Evolutionary conservation across 2,797 vertebrate genomes (phyloP), one percentile per base, ranked within the genome.

Genomic region (Tangara arthus): DNA sequence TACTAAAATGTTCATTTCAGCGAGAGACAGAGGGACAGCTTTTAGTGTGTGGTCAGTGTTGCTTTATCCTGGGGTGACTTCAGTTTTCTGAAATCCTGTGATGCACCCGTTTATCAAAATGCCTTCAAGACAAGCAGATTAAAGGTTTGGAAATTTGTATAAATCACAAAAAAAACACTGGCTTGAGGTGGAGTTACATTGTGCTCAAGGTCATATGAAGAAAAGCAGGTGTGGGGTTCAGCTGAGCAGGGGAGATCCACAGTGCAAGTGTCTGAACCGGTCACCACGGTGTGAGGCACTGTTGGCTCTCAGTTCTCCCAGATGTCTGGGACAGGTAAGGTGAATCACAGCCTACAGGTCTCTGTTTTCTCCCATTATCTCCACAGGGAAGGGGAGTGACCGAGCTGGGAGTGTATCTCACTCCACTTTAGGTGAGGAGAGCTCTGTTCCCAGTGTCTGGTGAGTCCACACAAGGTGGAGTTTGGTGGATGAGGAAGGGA

Each of bases 401-500:
- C 14, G 23, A 41, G 35, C 28, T 44, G 18, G 3, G 56, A n/a
- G 55, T 30, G 42, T 5, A 0, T 3, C 60, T n/a, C 3, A 1
- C 17, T 53, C 49, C 42, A 1, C 0, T 0, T 8, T 4, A 6
- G 26, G 10, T 15, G 42, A 69, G n/a, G 30, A 59, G 59, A 65
- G 39, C 50, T 64, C 57, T 1, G 0, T 6, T 68, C 41, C 37
- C 0, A 0, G 8, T 3, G n/a, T 12, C 59, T 71, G 64, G 19
- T 8, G 23, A 76, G 55, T 5, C 59, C 20, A 20, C 59, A 35
- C 19, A 8, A 23, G 6, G 19, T 3, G 0, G 39, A 47, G 37
- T 55, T 11, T 69, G 53, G 39, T 66, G 50, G 34, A 32, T 27
- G n/a, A 85, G 39, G 35, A 88, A 65, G 32, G 30, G 34, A 41